Evolutionary conservation across 2,888 invertebrate species (phyloP), one percentile per base, ranked within the genome.

Genomic region (Apotomis capreana): DNA sequence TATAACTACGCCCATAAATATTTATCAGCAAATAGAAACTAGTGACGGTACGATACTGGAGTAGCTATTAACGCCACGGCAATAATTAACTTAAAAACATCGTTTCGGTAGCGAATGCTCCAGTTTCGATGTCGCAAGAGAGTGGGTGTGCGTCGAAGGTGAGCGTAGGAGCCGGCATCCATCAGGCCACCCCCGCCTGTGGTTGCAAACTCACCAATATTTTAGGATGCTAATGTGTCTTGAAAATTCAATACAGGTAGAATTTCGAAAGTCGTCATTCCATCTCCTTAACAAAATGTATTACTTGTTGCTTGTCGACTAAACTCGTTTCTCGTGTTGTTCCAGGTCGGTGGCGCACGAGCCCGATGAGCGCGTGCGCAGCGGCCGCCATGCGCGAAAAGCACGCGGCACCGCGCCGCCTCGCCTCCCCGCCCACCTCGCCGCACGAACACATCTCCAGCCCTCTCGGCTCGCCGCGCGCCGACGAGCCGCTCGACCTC

Each of bases 371-470:
- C 94, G 95, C 95, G 94, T 95, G 95, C 94, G 95, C 95, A 92
- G 94, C 95, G 90, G 94, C 94, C 93, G 94, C 91, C 90, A 94
- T 95, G 94, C 96, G 97, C 94, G 97, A 97, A 94, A 97, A 98
- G 94, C 97, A 97, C 94, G 96, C 97, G 89, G 97, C 97, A 88
- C 97, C 97, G 89, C 95, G 97, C 92, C 97, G 97, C 94, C 97
- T 97, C 96, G 94, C 88, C 92, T 94, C 85, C 83, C 94, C 87
- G 78, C 90, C 87, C 78, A 80, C 94, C 86, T 92, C 92, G 68
- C 91, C 91, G 60, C 87, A 80, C 74, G 89, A 89, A 73, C 87
- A 79, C 75, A 81, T 94, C 93, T 77, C 89, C 94, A 85, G 95
- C 94, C 81, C 94, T 81, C 87, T 94, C 80, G 84, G 94, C 89